A percentile compares a stretch with the other conserved stretches of the same genome.
phyloP scores from a whole-genome alignment of 2,797 vertebrate species.

The Micrastur ruficollis region DNA sequence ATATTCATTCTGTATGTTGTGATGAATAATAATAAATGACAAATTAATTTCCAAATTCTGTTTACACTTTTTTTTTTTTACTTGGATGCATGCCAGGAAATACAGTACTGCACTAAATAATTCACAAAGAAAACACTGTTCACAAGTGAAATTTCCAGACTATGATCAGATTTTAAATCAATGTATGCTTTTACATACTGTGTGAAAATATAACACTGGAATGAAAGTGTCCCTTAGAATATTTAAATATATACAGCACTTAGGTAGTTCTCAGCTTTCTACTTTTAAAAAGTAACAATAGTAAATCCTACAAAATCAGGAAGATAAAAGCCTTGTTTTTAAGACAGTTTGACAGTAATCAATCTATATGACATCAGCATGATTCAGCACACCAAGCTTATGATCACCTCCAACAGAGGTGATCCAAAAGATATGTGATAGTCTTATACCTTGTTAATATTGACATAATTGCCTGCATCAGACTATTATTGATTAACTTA shows the following conservation, averaged over 20 bases:
- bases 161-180: not conserved
- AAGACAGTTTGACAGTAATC: not conserved
- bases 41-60: not conserved
- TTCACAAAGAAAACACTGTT: slow-evolving; percentile 29
- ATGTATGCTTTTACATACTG: not conserved
- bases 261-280: not conserved
- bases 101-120: not conserved
- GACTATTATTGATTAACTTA: not conserved
- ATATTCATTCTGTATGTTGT: not conserved
- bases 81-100: not conserved
- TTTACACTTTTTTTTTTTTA: not conserved
- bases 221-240: not conserved
- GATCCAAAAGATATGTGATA: not conserved
- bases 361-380: not conserved
- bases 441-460: not conserved
- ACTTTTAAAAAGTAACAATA: not conserved
- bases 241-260: not conserved
- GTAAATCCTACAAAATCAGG: not conserved
- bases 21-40: slow-evolving; percentile 4
- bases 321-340: not conserved
- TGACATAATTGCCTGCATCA: not conserved
- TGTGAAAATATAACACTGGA: not conserved
- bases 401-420: not conserved
- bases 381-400: not conserved
- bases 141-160: not conserved